phyloP scores from a whole-genome alignment of 1,140 invertebrate genomes.

The Bombus pascuorum region DNA sequence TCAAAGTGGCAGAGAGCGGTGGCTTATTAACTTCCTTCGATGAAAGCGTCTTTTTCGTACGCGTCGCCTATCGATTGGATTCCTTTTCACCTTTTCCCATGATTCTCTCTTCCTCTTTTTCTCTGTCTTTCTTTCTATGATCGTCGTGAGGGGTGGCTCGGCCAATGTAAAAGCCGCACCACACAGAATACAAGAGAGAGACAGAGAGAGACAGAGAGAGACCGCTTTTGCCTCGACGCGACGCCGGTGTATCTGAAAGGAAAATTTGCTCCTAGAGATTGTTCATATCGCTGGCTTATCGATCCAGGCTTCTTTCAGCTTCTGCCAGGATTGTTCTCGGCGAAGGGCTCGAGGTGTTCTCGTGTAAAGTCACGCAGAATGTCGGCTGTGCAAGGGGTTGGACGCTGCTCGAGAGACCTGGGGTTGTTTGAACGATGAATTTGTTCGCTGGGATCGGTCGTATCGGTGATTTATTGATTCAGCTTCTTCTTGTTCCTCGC shows the following conservation, averaged over 20 bases:
- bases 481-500: too few relatives aligned
- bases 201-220: not conserved
- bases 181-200: not conserved
- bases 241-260: constrained; percentile 23
- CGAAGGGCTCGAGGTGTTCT: constrained; percentile 30
- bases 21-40: constrained; percentile 61
- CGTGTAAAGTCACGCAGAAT: constrained; percentile 29
- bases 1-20: constrained; percentile 30
- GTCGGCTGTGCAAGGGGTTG: not conserved
- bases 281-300: constrained; percentile 35
- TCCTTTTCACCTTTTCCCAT: constrained; percentile 41
- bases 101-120: not conserved
- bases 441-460: not conserved
- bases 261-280: constrained; percentile 26
- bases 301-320: constrained; percentile 27
- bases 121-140: not conserved
- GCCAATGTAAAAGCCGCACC: not conserved
- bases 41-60: constrained; percentile 43
- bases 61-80: constrained; percentile 21
- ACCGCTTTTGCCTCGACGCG: constrained; percentile 1
- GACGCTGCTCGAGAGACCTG: too few relatives aligned
- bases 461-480: constrained; percentile 4
- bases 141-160: not conserved
- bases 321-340: constrained; percentile 18
- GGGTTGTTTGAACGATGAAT: not conserved